Evolutionary conservation across 2,888 invertebrate species (phyloP), one percentile per base, ranked within the genome.

Genomic region (Hyposoter didymator): DNA sequence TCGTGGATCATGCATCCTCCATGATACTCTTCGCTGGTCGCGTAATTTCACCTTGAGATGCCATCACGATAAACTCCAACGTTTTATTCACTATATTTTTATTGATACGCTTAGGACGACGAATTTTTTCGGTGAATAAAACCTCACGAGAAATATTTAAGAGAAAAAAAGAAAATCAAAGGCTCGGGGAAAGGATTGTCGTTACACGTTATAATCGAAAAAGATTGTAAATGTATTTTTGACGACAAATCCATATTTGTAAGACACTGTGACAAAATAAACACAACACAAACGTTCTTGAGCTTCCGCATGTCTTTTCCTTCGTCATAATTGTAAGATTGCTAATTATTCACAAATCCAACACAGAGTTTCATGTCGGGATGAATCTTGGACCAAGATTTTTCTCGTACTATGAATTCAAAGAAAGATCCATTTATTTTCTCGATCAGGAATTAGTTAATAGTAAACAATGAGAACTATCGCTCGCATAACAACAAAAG

Each of bases 21-120:
- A 93, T 95, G 59, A 95, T 96, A 14, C 92, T 97, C n/a, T 96
- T 96, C 89, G 96, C 95, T 89, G 96, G 96, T 43, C 95, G 95
- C 88, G 94, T 95, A 78, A 94, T 95, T 47, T 94, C 95, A 79
- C 96, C 96, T 7, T 88, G 86, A 80, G 49, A 5, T 1, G 28
- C 14, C 19, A 6, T 28, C 28, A 14, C 28, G 28, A 12, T 14
- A 14, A 59, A 59, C 12, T 28, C 22, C 12, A 28, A 22, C 22
- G 22, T 19, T 52, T 55, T 14, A 59, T 59, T 59, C 28, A 28
- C 28, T 28, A 12, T 28, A 12, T 59, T 59, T 49, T 52, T 28
- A 10, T 59, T 59, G 12, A 10, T 4, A 59, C 22, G 5, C 0
- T 59, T 2, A 19, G 28, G 14, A 14, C 59, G 0, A 28, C 59